These are phyloP conservation scores for Adelges cooleyi DNA, from an alignment of 1,140 invertebrate species.

Conservation along the genomic window DNA sequence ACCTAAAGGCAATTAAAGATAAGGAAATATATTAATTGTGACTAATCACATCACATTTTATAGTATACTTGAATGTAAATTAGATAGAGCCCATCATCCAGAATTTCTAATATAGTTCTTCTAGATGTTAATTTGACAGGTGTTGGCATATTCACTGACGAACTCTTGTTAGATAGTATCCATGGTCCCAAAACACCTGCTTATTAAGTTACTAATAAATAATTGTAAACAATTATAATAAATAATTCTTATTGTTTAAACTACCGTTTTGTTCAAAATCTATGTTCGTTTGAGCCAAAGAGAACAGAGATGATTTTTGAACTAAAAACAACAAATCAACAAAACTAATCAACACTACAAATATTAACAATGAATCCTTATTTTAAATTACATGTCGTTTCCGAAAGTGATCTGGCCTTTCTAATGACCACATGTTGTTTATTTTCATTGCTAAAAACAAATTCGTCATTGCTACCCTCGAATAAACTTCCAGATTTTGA, in stretches of 20 bases:
- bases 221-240: no score
- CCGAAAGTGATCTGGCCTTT: neutral
- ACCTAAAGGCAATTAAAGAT: slow-evolving; percentile 3
- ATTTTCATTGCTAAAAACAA: neutral
- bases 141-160: neutral
- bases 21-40: neutral
- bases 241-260: neutral
- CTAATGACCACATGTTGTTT: neutral
- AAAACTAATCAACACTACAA: neutral
- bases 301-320: neutral
- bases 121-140: slow-evolving; percentile 4
- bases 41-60: no score
- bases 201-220: no score
- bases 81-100: slow-evolving; percentile 8
- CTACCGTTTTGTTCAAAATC: slow-evolving; percentile 25
- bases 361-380: neutral
- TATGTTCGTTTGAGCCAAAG: slow-evolving; percentile 12
- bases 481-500: neutral
- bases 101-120: slow-evolving; percentile 10
- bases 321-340: neutral
- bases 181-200: slow-evolving; percentile 19
- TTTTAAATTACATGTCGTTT: slow-evolving; percentile 10
- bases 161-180: slow-evolving; percentile 14
- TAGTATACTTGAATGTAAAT: slow-evolving; percentile 5
- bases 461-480: neutral